Percentiles rank a stretch among this genome's conserved stretches.
These are phyloP conservation scores for Bufo gargarizans DNA, from an alignment of 2,113 vertebrate species.

Conservation along the genomic window DNA sequence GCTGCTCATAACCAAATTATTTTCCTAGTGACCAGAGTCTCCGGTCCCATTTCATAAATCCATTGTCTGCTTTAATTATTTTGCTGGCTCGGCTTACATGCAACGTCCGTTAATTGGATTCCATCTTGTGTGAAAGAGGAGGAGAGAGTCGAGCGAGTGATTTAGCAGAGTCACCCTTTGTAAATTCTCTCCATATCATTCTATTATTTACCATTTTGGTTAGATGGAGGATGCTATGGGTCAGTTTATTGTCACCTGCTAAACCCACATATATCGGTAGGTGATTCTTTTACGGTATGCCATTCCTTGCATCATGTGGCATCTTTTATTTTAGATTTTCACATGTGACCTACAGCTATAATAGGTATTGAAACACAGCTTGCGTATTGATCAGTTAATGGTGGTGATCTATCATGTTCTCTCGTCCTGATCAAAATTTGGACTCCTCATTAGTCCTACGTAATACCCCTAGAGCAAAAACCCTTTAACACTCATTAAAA, in stretches of 20 bases:
- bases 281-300: background rate
- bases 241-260: background rate
- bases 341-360: background rate
- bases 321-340: background rate
- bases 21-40: constrained; percentile 28
- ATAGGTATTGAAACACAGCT: background rate
- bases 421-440: background rate
- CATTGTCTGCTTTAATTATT: constrained; percentile 51
- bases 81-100: constrained; percentile 28
- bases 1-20: constrained; percentile 45
- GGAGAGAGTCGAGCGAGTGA: background rate
- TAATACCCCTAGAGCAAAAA: constrained; percentile 37
- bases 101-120: constrained; percentile 41
- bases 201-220: background rate
- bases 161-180: background rate
- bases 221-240: background rate
- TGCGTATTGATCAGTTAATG: constrained; percentile 41
- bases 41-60: constrained; percentile 49
- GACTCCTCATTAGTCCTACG: constrained; percentile 26
- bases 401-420: constrained; percentile 33
- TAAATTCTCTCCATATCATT: background rate
- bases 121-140: constrained; percentile 30
- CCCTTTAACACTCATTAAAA: constrained; percentile 61
- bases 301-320: background rate
- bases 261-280: background rate